Conservation (phyloP, 2,113 vertebrate species). For the Pionites leucogaster region DNA sequence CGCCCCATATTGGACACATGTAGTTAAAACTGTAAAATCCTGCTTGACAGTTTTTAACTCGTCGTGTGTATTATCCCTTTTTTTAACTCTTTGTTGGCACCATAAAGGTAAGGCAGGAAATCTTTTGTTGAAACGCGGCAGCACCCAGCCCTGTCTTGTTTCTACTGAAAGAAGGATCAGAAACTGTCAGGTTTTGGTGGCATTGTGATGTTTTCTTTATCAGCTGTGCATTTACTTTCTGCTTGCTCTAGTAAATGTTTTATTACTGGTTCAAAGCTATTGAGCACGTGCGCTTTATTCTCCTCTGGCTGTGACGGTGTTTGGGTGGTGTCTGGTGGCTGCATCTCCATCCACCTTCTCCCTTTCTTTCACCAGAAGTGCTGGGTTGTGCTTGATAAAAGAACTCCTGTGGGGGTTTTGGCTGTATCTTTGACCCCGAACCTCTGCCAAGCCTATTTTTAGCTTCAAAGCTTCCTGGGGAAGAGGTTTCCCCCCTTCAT, state of each 20-base stretch:
- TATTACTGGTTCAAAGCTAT: conserved; percentile 72
- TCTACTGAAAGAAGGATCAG: conserved; percentile 70
- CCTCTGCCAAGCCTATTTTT: neutral
- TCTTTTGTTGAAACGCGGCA: conserved; percentile 69
- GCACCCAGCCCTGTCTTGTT: conserved; percentile 67
- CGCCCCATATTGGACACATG: neutral
- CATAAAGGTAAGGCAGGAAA: conserved; percentile 58
- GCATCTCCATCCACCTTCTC: neutral
- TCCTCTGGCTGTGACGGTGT: neutral
- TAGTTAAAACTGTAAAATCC: conserved; percentile 47
- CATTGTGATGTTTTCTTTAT: conserved; percentile 79
- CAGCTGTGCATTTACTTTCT: conserved; percentile 79
- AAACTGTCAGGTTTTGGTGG: conserved; percentile 74
- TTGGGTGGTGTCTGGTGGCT: neutral
- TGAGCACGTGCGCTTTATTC: conserved; percentile 29
- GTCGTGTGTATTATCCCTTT: neutral
- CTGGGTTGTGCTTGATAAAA: neutral
- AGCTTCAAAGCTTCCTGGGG: neutral
- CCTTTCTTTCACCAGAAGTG: neutral
- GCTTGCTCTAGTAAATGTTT: conserved; percentile 85
- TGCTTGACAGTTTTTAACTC: conserved; percentile 29
- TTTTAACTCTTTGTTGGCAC: conserved; percentile 47
- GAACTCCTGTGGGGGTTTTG: neutral
- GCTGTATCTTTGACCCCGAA: neutral
- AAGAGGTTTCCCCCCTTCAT: neutral